Percentiles rank a stretch among this genome's conserved stretches.
These are phyloP conservation scores for Microplitis deprimator DNA, from an alignment of 2,888 invertebrate genomes.

Conservation along the genomic window DNA sequence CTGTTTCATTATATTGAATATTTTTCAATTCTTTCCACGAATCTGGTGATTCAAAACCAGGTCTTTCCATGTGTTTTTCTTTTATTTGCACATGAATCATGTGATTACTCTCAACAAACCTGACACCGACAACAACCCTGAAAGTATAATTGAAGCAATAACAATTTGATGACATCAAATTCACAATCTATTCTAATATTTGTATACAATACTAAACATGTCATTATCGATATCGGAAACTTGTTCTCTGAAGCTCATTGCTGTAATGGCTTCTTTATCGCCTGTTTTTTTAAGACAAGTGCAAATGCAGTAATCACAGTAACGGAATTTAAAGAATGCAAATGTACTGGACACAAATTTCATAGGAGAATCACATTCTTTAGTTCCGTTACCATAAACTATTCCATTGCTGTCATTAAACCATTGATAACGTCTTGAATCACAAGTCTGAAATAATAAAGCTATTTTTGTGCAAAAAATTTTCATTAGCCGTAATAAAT, in stretches of 20 bases:
- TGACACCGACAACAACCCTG: neutral
- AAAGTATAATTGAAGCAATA: too few relatives aligned
- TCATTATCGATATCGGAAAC: neutral
- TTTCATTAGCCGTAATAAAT: too few relatives aligned
- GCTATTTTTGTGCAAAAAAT: too few relatives aligned
- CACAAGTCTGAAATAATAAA: too few relatives aligned
- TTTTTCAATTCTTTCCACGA: neutral
- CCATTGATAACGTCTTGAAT: too few relatives aligned
- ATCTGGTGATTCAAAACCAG: too few relatives aligned
- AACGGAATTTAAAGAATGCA: neutral
- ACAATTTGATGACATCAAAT: too few relatives aligned
- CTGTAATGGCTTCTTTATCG: neutral
- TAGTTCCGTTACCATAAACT: too few relatives aligned
- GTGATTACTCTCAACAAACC: neutral
- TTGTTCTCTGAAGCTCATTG: neutral
- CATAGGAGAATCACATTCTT: too few relatives aligned
- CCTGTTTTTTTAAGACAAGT: neutral
- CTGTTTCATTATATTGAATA: neutral
- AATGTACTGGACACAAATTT: too few relatives aligned
- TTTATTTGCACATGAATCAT: neutral
- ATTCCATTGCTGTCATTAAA: too few relatives aligned
- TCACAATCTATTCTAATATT: too few relatives aligned
- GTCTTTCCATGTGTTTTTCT: neutral
- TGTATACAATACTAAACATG: neutral
- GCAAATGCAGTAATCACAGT: neutral